Evolutionary conservation across 2,888 invertebrate species (phyloP), one percentile per base, ranked within the genome.

Genomic region (Amphipoea oculea): DNA sequence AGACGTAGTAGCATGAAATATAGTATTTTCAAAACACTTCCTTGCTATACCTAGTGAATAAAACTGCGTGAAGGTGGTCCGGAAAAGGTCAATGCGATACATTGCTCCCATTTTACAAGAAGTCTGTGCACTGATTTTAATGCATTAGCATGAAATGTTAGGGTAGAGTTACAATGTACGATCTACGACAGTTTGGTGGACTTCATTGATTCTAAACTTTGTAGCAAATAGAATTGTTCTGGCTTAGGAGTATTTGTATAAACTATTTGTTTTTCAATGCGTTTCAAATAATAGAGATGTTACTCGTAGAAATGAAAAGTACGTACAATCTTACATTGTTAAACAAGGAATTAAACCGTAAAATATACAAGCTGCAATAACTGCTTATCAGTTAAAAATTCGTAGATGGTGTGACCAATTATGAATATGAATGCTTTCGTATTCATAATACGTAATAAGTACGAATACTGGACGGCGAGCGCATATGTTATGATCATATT

Each of bases 71-170:
- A 71, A 87, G 73, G 74, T 84, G 82, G 77, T 42, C 80, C 71
- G 48, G 80, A 78, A 89, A 90, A 91, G 92, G 90, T 91, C 90
- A 91, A 84, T 85, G 79, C 86, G 76, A 90, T 86, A 82, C 91
- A 80, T 91, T 91, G 93, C 90, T 89, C 91, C 87, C 87, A 73
- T 90, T 89, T 84, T 66, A 75, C 71, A 66, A 80, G 65, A 73
- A 62, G 76, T 48, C 69, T 68, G 45, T 69, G 51, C 70, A 83
- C 72, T 66, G 73, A 78, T 68, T 87, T 82, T 60, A 78, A 79
- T 76, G 70, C 72, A 82, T 73, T 79, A 42, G 45, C 65, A 72
- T 76, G 54, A 60, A 73, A 70, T 67, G 51, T 45, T 71, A 42
- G 67, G 54, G 40, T 20, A 42, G 23, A 42, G 17, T 63, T 68